These are phyloP conservation scores for Pedionomus torquatus DNA, from an alignment of 2,113 vertebrate genomes.

Conservation along the genomic window DNA sequence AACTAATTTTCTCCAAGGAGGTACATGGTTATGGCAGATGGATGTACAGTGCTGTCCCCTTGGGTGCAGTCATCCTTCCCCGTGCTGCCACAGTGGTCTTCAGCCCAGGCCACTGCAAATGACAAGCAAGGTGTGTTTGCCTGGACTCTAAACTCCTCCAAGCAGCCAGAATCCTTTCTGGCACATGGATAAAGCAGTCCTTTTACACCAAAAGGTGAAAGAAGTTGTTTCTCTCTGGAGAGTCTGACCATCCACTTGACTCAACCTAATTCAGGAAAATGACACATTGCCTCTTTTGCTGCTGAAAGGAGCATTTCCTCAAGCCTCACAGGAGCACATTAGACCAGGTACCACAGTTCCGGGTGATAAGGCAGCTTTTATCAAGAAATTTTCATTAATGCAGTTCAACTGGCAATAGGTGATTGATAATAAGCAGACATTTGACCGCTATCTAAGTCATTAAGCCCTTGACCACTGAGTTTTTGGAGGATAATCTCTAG, in stretches of 20 bases:
- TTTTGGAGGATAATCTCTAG: neutral
- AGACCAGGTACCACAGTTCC: neutral
- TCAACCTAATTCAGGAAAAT: neutral
- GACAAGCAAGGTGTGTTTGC: neutral
- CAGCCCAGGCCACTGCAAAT: neutral
- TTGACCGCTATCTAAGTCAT: neutral
- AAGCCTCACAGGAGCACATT: neutral
- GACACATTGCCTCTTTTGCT: neutral
- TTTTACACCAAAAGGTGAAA: neutral
- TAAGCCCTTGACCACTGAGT: neutral
- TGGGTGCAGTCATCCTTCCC: neutral
- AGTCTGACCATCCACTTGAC: neutral
- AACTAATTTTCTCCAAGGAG: neutral
- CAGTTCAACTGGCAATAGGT: neutral
- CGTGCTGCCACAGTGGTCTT: neutral
- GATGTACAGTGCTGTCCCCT: neutral
- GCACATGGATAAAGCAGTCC: neutral
- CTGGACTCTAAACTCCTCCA: neutral
- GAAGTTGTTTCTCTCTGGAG: neutral
- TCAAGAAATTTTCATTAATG: conserved; percentile 20
- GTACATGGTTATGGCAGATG: neutral
- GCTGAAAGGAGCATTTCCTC: conserved; percentile 5
- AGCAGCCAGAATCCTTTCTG: neutral
- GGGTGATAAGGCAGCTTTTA: conserved; percentile 50
- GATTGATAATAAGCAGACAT: conserved; percentile 25